A percentile compares a stretch with the other conserved stretches of the same genome.
phyloP scores from a whole-genome alignment of 2,797 vertebrate genomes.

The Enteromius anoplus region DNA sequence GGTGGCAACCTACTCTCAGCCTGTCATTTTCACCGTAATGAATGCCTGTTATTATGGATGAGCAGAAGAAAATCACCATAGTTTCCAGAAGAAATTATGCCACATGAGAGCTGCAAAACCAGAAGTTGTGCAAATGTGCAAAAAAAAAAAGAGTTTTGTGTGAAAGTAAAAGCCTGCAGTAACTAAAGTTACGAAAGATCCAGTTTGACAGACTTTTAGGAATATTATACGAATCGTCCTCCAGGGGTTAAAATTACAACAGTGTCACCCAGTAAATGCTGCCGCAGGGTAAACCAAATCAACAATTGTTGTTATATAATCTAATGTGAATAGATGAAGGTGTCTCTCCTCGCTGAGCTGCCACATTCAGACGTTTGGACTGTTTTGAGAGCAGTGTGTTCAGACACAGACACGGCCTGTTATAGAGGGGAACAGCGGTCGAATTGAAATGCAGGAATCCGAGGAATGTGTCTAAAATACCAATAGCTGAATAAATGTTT shows the following conservation, averaged over 20 bases:
- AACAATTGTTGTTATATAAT: background rate
- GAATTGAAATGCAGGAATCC: background rate
- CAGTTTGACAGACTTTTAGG: background rate
- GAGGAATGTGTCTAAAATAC: conserved; percentile 25
- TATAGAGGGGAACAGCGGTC: background rate
- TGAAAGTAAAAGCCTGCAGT: background rate
- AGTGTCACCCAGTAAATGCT: background rate
- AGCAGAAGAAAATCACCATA: conserved; percentile 22
- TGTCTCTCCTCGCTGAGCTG: conserved; percentile 4
- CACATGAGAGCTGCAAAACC: background rate
- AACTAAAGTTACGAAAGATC: background rate
- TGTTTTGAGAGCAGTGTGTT: conserved; percentile 34
- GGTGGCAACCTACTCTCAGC: conserved; percentile 17
- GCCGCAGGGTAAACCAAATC: background rate
- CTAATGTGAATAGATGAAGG: background rate
- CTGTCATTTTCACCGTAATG: conserved; percentile 37
- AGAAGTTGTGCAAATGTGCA: no score
- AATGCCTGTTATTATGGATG: conserved; percentile 20
- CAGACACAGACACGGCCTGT: background rate
- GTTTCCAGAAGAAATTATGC: conserved; percentile 30
- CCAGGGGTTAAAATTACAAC: background rate
- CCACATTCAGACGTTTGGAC: conserved; percentile 15
- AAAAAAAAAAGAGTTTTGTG: background rate
- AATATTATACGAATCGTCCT: background rate
- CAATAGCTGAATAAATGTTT: conserved; percentile 8